Conservation (phyloP, 2,113 vertebrate genomes). For the Rhynchopsitta pachyrhyncha region DNA sequence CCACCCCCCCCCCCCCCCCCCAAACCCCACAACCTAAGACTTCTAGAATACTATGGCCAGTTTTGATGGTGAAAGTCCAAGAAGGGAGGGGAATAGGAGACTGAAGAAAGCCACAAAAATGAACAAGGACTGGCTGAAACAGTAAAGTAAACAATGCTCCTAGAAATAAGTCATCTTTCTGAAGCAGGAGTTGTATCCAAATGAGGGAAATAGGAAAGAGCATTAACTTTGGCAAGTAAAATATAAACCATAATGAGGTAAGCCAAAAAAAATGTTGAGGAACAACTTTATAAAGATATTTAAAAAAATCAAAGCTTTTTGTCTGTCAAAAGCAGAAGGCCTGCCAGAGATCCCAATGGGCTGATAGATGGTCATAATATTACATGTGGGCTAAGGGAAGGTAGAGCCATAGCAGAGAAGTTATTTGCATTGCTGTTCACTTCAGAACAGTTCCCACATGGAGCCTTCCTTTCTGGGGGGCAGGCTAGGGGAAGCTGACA, state of each 20-base stretch:
- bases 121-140: background rate
- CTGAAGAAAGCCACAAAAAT: conserved; percentile 23
- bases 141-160: conserved; percentile 34
- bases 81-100: background rate
- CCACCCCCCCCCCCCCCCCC: fast-evolving
- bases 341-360: background rate
- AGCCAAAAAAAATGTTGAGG: conserved; percentile 36
- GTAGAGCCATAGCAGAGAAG: background rate
- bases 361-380: background rate
- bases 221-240: conserved; percentile 47
- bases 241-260: conserved; percentile 28
- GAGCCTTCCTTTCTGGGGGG: background rate
- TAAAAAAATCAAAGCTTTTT: conserved; percentile 1
- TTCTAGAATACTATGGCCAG: background rate
- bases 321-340: conserved; percentile 33
- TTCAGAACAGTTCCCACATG: conserved; percentile 11
- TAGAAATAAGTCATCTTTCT: conserved; percentile 48
- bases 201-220: conserved; percentile 10
- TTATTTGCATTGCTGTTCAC: conserved; percentile 51
- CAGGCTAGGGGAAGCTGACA: conserved; percentile 13
- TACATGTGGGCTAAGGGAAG: background rate
- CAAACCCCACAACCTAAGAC: background rate
- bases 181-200: conserved; percentile 19
- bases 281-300: conserved; percentile 1
- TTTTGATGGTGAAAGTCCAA: background rate